phyloP scores from a whole-genome alignment of 2,113 vertebrate genomes.

The Rhinoptilus africanus region DNA sequence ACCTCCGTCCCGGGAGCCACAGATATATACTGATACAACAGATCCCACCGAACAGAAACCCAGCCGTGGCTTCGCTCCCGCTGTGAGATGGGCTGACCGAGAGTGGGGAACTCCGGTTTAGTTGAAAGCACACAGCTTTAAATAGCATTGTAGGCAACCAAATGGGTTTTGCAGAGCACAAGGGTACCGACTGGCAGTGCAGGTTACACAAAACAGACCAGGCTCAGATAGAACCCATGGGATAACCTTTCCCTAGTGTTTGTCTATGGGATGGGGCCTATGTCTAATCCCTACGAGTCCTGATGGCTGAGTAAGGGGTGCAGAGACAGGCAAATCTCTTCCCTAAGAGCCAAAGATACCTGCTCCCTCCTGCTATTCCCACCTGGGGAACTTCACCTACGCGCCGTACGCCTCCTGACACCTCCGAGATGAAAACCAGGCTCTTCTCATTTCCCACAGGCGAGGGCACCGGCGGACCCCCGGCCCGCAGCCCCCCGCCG shows the following conservation, averaged over 20 bases:
- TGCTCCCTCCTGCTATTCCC: accelerated
- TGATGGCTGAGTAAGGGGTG: neutral
- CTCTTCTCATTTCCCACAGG: accelerated
- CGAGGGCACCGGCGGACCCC: neutral
- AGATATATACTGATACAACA: accelerated
- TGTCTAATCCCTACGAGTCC: accelerated
- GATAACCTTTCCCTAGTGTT: accelerated
- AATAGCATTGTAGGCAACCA: accelerated
- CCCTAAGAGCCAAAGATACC: accelerated
- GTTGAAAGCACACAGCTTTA: neutral
- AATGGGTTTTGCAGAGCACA: neutral
- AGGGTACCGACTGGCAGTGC: accelerated
- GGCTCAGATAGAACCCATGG: accelerated
- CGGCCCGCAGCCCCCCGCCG: neutral
- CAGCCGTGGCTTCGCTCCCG: accelerated
- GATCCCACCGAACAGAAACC: neutral
- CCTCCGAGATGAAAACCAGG: accelerated
- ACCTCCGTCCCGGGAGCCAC: accelerated
- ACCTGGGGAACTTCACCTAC: accelerated
- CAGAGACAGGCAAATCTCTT: neutral
- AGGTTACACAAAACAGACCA: accelerated
- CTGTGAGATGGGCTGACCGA: accelerated
- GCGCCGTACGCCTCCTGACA: accelerated
- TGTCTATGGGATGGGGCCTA: accelerated
- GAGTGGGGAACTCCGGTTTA: accelerated